phyloP scores from a whole-genome alignment of 2,888 invertebrate species.

The Acronicta leporina region DNA sequence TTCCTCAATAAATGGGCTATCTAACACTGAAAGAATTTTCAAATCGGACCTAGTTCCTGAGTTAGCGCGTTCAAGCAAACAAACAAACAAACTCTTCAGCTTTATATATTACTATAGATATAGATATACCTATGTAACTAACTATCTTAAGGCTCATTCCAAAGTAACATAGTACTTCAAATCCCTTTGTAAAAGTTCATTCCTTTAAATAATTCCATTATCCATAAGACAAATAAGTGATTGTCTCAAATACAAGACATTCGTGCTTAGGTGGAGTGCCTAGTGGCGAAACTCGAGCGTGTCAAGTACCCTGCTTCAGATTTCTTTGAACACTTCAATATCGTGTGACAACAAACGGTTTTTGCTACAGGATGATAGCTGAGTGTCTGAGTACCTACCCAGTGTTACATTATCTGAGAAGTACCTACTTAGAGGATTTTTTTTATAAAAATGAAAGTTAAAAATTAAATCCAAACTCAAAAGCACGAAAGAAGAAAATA shows the following conservation, averaged over 20 bases:
- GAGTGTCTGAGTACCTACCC: constrained; percentile 28
- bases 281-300: constrained; percentile 21
- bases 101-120: too few relatives aligned
- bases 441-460: too few relatives aligned
- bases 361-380: constrained; percentile 26
- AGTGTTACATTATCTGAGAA: constrained; percentile 15
- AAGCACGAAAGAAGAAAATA: too few relatives aligned
- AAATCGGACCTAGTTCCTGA: too few relatives aligned
- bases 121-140: too few relatives aligned
- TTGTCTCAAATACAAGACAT: constrained; percentile 18
- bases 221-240: constrained; percentile 13
- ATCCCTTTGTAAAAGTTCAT: not conserved
- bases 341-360: constrained; percentile 34
- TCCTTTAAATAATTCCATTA: not conserved
- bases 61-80: too few relatives aligned
- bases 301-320: constrained; percentile 45
- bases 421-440: not conserved
- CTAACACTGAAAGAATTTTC: too few relatives aligned
- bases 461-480: too few relatives aligned
- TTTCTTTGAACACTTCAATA: constrained; percentile 46
- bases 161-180: not conserved
- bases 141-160: not conserved
- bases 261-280: constrained; percentile 6
- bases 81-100: too few relatives aligned
- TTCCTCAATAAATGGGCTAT: too few relatives aligned